These are phyloP conservation scores for Lasioglossum pauxillum DNA, from an alignment of 2,888 invertebrate genomes.

Conservation along the genomic window DNA sequence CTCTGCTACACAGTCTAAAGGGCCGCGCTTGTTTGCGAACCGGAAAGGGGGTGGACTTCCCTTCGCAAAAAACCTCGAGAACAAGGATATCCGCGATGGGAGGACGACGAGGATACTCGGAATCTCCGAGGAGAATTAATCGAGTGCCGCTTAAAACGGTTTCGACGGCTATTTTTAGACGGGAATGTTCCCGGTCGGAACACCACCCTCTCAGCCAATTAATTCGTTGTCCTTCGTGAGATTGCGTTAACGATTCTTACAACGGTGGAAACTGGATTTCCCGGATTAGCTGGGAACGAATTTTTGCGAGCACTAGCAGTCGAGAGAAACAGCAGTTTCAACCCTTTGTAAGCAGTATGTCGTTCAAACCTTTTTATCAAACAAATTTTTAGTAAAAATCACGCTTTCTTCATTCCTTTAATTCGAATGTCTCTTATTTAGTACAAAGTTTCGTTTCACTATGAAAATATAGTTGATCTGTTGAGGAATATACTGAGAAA, in stretches of 20 bases:
- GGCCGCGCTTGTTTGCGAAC: conserved; percentile 66
- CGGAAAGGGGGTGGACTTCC: conserved; percentile 33
- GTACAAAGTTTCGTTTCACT: too few relatives aligned
- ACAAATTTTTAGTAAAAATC: too few relatives aligned
- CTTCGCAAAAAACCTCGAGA: conserved; percentile 5
- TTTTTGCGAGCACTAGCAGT: not conserved
- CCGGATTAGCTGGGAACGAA: not conserved
- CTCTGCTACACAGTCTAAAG: conserved; percentile 49
- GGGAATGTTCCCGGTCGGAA: not conserved
- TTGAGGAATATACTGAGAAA: too few relatives aligned
- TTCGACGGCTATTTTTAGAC: conserved; percentile 33
- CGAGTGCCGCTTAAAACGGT: conserved; percentile 39
- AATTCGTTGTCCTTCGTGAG: conserved; percentile 20
- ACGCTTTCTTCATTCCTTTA: too few relatives aligned
- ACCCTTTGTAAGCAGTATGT: too few relatives aligned
- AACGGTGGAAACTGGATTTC: not conserved
- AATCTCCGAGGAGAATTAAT: conserved; percentile 46
- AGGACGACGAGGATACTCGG: not conserved
- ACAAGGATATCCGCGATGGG: conserved; percentile 26
- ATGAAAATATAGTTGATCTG: too few relatives aligned
- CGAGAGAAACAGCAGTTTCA: not conserved
- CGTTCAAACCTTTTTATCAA: too few relatives aligned
- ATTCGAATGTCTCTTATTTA: too few relatives aligned
- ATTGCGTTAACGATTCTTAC: not conserved
- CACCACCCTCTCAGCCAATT: conserved; percentile 27